Conservation (phyloP, 2,797 vertebrate genomes). For the Sebastes trivittatus region DNA sequence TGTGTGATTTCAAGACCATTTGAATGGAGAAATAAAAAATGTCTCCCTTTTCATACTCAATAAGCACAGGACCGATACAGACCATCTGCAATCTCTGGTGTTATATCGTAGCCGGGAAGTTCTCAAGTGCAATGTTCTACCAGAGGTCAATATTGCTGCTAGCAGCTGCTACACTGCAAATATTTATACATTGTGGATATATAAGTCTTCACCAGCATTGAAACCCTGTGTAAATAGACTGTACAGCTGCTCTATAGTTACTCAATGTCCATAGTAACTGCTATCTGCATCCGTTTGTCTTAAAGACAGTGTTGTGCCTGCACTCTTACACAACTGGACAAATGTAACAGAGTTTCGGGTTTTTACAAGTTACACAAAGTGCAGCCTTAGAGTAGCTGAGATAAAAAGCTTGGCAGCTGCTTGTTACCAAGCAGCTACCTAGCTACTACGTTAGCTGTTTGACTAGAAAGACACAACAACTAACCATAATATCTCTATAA, state of each 20-base stretch:
- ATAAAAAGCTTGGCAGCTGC: not conserved
- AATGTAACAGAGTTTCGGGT: not conserved
- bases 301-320: not conserved
- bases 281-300: not conserved
- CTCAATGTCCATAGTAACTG: not conserved
- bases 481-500: no score
- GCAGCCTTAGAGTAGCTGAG: not conserved
- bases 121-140: not conserved
- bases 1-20: not conserved
- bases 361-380: not conserved
- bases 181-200: constrained; percentile 33
- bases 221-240: not conserved
- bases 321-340: not conserved
- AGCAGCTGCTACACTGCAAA: constrained; percentile 48
- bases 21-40: not conserved
- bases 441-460: no score
- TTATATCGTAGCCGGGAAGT: not conserved
- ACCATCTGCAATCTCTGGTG: not conserved
- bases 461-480: no score
- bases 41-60: not conserved
- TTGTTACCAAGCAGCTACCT: no score
- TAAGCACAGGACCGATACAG: not conserved
- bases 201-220: not conserved
- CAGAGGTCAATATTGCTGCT: constrained; percentile 14
- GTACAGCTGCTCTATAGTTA: not conserved